Base-by-base conservation (phyloP, 2,888 invertebrate genomes). In the Omphaloscelis lunosa region DNA sequence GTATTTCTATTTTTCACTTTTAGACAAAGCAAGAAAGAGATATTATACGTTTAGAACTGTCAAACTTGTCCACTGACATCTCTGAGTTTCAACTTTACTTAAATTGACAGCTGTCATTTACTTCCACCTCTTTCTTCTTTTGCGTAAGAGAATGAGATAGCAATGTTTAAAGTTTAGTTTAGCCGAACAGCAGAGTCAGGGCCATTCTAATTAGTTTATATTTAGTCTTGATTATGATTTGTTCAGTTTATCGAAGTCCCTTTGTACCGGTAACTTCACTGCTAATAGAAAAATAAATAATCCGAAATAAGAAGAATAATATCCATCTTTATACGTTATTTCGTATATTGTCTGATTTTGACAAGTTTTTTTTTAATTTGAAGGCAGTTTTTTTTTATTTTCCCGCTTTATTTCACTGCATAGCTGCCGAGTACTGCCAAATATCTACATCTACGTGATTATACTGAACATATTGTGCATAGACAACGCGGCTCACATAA, bases 181-280 rank as follows among this genome's bases (percentile, higher is more conserved):
- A 83, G 20, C 20, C 45, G 45, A 17, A 11, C 45, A 45, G 27
- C 45, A 83, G 45, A n/a, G 23, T 34, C 29, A 59, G 29, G 9
- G n/a, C n/a, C 27, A 66, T 70, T 69, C 63, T 67, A 69, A 80
- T 82, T 68, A 78, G 58, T 70, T 84, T 58, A 72, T 82, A 84
- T 72, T 82, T 73, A 86, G 80, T 87, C 85, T 86, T 87, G 79
- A 85, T 85, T 83, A 71, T 78, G 77, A 79, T 85, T 86, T 87
- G 79, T 85, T 83, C 85, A 69, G 67, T 77, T 75, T 77, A 82
- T 71, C 34, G 56, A 82, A 77, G 67, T 65, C 62, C 41, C 62
- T 58, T 68, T 65, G 56, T 72, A 76, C 45, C 63, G 56, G 56
- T 73, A 70, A 72, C 68, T 75, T 67, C 63, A 71, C 63, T 73